Base-by-base conservation (phyloP, 2,888 invertebrate genomes). In the Omphaloscelis lunosa region DNA sequence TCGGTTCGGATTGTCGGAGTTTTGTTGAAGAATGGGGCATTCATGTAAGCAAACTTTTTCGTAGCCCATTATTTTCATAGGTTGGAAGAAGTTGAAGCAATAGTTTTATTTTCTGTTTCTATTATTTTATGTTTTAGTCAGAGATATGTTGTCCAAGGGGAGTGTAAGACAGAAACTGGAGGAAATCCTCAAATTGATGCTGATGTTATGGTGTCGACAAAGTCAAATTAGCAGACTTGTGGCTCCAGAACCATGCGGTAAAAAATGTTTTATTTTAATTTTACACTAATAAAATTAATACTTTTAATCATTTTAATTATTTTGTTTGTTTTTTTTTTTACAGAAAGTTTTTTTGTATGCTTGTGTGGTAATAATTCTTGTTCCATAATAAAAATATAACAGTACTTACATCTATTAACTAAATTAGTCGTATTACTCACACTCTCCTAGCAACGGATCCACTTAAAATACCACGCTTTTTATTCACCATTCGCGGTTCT, bases 191-290 rank as follows among this genome's bases (percentile, higher is more conserved):
- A 98, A 98, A 94, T 97, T 98, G 90, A 98, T 98, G 98, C 97
- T 98, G 90, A 96, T 98, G 91, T 97, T 98, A 69, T 98, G 98
- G 98, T 98, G 98, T 93, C 97, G 98, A 88, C 98, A 98, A 93
- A 97, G 97, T 88, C 97, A 98, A 94, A 98, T 98, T 69, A 97
- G 98, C 89, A 97, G 97, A 86, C 97, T 97, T 89, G 97, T 98
- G 80, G 97, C 98, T 90, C 95, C 97, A 80, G 97, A 97, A 93
- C 94, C 95, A 83, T 95, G 97, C 90, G 97, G 97, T 97, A 97
- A 95, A 73, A 84, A 29, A 23, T 1, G 27, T 51, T 59, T n/a
- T 23, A 11, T 27, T 63, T 62, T 6, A 23, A 23, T 51, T 27
- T 59, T 1, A 39, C 15, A n/a, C 20, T 39, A 45, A 27, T 45